phyloP scores from a whole-genome alignment of 2,113 vertebrate species.

The Carassius gibelio region DNA sequence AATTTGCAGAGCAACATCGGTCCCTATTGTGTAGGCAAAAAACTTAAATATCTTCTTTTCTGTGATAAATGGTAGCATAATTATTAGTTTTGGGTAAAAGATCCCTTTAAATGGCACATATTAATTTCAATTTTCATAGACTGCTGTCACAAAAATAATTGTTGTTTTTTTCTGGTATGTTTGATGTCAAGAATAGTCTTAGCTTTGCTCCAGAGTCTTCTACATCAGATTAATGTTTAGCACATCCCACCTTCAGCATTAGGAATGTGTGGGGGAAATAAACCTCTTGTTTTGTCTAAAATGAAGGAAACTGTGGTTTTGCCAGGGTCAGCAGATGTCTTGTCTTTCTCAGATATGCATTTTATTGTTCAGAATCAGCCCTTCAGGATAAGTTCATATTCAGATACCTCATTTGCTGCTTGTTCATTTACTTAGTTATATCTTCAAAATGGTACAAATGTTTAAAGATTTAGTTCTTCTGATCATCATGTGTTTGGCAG shows the following conservation, averaged over 20 bases:
- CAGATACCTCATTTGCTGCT: slow-evolving; percentile 66
- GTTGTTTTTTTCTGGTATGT: not conserved
- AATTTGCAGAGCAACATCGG: not conserved
- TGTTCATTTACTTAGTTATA: slow-evolving; percentile 61
- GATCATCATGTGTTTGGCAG: slow-evolving; percentile 45
- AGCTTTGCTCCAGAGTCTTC: slow-evolving; percentile 45
- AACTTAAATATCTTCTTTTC: not conserved
- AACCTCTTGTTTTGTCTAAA: slow-evolving; percentile 22
- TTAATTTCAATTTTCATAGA: not conserved
- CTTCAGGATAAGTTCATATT: slow-evolving; percentile 50
- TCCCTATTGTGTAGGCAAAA: no score
- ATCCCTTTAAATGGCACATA: not conserved
- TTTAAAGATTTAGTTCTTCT: slow-evolving; percentile 28
- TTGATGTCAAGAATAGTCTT: slow-evolving; percentile 14
- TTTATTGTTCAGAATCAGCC: not conserved
- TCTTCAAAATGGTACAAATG: slow-evolving; percentile 53
- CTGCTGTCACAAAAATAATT: not conserved
- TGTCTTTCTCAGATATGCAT: slow-evolving; percentile 57
- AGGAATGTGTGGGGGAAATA: slow-evolving; percentile 48
- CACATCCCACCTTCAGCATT: slow-evolving; percentile 52
- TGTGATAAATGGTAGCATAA: not conserved
- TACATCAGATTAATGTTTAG: slow-evolving; percentile 43
- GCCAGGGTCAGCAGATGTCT: slow-evolving; percentile 30
- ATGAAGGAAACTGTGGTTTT: slow-evolving; percentile 17
- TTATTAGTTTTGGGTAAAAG: not conserved